Conservation (phyloP, 2,113 vertebrate genomes). For the Nicator chloris region DNA sequence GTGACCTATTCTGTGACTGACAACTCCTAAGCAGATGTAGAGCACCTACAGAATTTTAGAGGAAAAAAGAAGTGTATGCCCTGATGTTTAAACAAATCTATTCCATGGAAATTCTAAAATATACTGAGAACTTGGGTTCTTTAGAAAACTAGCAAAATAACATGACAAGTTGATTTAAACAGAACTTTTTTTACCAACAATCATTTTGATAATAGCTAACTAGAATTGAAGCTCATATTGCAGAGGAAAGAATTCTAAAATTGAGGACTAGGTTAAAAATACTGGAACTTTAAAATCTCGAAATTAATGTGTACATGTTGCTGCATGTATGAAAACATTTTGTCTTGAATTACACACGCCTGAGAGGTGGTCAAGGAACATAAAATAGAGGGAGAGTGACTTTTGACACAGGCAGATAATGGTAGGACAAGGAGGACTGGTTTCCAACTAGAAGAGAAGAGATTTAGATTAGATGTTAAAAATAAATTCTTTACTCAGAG, state of each 20-base stretch:
- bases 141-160: not conserved
- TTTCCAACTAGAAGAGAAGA: not conserved
- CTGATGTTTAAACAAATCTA: not conserved
- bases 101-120: not conserved
- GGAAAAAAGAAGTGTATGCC: not conserved
- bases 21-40: not conserved
- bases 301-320: not conserved
- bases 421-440: not conserved
- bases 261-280: not conserved
- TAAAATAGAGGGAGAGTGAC: not conserved
- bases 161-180: not conserved
- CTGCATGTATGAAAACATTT: not conserved
- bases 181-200: not conserved
- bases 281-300: not conserved
- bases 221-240: not conserved
- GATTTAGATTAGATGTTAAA: not conserved
- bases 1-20: not conserved
- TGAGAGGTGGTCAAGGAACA: not conserved
- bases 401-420: not conserved
- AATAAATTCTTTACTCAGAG: not conserved
- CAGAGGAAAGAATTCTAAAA: not conserved
- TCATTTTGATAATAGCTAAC: not conserved
- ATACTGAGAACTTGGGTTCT: not conserved
- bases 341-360: not conserved
- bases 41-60: not conserved